phyloP scores from a whole-genome alignment of 2,888 invertebrate genomes.

The Trachelus troglodyta region DNA sequence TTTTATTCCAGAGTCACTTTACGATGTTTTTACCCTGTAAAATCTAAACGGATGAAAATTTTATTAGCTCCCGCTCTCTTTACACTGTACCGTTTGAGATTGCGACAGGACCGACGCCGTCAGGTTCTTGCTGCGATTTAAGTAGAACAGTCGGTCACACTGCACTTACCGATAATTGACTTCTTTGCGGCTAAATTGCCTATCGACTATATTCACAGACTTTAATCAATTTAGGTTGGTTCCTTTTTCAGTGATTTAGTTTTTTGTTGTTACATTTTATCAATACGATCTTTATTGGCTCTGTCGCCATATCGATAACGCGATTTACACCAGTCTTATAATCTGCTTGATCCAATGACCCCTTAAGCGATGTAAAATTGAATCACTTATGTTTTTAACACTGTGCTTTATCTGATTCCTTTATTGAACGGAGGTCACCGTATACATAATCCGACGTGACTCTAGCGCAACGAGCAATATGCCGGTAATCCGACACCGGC shows the following conservation, averaged over 20 bases:
- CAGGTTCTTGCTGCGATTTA: background rate
- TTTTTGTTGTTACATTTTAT: background rate
- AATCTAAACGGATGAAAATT: background rate
- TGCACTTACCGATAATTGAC: background rate
- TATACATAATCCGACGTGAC: background rate
- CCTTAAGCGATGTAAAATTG: conserved; percentile 33
- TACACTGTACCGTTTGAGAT: background rate
- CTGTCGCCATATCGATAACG: background rate
- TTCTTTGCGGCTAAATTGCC: background rate
- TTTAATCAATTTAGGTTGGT: background rate
- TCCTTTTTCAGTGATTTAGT: background rate
- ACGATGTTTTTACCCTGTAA: background rate
- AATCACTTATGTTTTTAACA: conserved; percentile 19
- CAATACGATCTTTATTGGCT: background rate
- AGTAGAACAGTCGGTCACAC: background rate
- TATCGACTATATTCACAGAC: background rate
- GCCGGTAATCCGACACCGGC: conserved; percentile 39
- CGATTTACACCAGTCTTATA: too few relatives aligned
- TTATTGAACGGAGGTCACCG: conserved; percentile 3
- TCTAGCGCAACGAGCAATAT: conserved; percentile 30
- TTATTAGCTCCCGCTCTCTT: background rate
- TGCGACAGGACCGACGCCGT: background rate
- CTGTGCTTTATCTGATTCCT: background rate
- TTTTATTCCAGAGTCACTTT: background rate
- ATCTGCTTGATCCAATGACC: conserved; percentile 28